These are phyloP conservation scores for Apodemia duryi DNA, from an alignment of 2,888 invertebrate species.

Conservation along the genomic window DNA sequence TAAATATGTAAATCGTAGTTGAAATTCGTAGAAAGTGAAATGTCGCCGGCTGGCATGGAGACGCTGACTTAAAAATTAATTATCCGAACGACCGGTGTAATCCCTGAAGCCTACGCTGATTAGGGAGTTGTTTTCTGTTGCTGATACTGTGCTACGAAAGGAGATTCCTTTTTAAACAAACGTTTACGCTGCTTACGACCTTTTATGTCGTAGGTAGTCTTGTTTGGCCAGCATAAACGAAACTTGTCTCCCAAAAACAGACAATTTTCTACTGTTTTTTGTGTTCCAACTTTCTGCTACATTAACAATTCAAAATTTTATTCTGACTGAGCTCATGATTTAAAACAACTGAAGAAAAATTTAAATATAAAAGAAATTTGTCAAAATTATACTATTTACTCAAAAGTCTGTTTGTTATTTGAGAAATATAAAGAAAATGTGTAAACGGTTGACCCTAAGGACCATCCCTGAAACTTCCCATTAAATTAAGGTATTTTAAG, in stretches of 20 bases:
- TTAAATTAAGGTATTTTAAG: too few relatives aligned
- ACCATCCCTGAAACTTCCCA: too few relatives aligned
- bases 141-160: conserved; percentile 44
- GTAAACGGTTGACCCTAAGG: too few relatives aligned
- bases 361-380: background rate
- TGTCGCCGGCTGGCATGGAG: conserved; percentile 51
- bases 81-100: conserved; percentile 77
- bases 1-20: conserved; percentile 52
- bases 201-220: conserved; percentile 51
- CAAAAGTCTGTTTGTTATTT: too few relatives aligned
- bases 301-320: conserved; percentile 1
- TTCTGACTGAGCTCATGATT: background rate
- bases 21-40: conserved; percentile 64
- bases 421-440: too few relatives aligned
- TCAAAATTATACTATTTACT: background rate
- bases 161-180: conserved; percentile 48
- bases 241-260: conserved; percentile 18
- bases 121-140: conserved; percentile 51
- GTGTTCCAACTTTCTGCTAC: background rate
- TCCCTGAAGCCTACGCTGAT: conserved; percentile 62
- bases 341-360: background rate
- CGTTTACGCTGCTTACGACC: conserved; percentile 43
- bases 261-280: background rate
- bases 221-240: conserved; percentile 45
- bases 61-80: conserved; percentile 78